Evolutionary conservation across 2,113 vertebrate species (phyloP).

Genomic region (Scolopax mira): DNA sequence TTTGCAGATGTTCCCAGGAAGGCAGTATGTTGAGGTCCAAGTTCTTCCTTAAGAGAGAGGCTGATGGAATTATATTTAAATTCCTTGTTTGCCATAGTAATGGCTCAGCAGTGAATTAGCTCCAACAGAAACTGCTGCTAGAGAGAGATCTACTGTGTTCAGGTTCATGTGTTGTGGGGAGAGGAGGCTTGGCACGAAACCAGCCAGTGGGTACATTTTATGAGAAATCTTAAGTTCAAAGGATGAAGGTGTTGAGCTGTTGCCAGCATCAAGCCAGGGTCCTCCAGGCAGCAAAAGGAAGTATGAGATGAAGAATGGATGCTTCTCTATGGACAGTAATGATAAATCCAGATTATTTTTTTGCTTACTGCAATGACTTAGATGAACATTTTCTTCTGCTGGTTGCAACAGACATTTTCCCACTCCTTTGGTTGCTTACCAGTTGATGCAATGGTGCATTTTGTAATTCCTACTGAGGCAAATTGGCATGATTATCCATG

Average conservation of each 20-base stretch:
- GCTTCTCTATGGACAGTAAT: not conserved
- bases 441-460: not conserved
- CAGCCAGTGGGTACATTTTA: not conserved
- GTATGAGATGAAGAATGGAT: not conserved
- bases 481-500: not conserved
- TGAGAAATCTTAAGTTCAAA: not conserved
- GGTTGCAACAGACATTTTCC: not conserved
- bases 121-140: not conserved
- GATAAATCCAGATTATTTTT: not conserved
- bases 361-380: not conserved
- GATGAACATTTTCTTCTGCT: not conserved
- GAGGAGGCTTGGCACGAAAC: not conserved
- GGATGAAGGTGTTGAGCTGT: not conserved
- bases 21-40: not conserved
- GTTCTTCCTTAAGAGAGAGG: not conserved
- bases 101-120: not conserved
- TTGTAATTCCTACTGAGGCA: not conserved
- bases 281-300: not conserved
- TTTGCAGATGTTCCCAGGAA: slow-evolving; percentile 3
- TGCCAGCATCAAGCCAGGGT: not conserved
- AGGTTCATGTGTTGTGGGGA: not conserved
- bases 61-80: not conserved
- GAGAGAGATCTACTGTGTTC: not conserved
- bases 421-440: not conserved
- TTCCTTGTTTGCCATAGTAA: not conserved